These are phyloP conservation scores for Toxotes lorentzi DNA, from an alignment of 2,797 vertebrate genomes.

Conservation along the genomic window DNA sequence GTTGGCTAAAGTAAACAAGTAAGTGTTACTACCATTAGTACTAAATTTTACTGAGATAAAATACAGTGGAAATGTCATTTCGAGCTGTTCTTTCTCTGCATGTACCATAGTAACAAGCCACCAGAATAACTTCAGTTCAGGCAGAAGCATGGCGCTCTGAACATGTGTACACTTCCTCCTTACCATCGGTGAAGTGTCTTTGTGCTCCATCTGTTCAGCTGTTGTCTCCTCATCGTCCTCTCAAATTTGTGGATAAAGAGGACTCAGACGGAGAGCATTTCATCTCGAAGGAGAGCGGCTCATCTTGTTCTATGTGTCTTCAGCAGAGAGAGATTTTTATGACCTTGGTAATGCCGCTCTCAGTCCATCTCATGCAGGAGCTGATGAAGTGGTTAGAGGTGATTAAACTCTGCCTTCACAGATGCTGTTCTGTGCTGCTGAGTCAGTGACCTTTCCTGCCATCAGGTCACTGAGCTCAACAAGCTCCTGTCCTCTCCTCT, in stretches of 20 bases:
- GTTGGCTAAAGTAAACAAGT: too few species aligned
- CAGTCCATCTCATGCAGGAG: conserved; percentile 55
- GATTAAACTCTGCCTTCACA: conserved; percentile 66
- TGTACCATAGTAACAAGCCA: conserved; percentile 73
- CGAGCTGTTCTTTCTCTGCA: conserved; percentile 50
- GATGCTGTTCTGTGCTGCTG: conserved; percentile 67
- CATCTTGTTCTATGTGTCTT: conserved; percentile 13
- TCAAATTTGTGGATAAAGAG: conserved; percentile 47
- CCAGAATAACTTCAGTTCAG: conserved; percentile 55
- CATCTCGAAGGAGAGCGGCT: conserved; percentile 35
- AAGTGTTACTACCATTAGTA: not conserved
- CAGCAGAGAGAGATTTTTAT: conserved; percentile 45
- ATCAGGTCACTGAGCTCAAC: conserved; percentile 41
- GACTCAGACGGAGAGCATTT: conserved; percentile 46
- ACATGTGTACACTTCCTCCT: conserved; percentile 65
- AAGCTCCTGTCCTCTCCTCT: conserved; percentile 7
- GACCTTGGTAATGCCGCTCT: conserved; percentile 50
- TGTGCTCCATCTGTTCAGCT: conserved; percentile 74
- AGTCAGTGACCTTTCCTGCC: conserved; percentile 77
- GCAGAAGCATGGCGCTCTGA: conserved; percentile 46
- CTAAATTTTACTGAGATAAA: not conserved
- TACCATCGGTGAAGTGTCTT: conserved; percentile 58
- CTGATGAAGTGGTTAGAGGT: conserved; percentile 68
- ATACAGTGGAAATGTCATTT: conserved; percentile 42
- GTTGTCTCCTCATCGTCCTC: conserved; percentile 60